These are phyloP conservation scores for Leptoclinus maculatus DNA, from an alignment of 2,797 vertebrate genomes.

Conservation along the genomic window DNA sequence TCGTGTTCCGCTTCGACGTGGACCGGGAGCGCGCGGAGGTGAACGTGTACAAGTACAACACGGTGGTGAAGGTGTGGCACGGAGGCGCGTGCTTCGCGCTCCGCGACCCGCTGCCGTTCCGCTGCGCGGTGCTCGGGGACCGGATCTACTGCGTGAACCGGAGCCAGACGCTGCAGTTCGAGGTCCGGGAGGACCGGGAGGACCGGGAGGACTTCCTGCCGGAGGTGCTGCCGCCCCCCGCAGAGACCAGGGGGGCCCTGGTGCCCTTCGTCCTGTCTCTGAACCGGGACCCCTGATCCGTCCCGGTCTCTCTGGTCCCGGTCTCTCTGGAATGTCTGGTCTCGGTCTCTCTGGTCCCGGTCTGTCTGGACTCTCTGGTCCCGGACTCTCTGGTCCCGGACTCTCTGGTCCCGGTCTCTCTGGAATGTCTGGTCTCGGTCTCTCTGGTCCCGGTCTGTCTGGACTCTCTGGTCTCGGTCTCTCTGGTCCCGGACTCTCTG, in stretches of 20 bases:
- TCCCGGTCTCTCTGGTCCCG: too few relatives aligned
- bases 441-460: too few relatives aligned
- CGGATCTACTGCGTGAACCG: conserved; percentile 92
- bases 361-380: too few relatives aligned
- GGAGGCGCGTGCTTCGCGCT: conserved; percentile 81
- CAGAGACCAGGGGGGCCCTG: conserved; percentile 86
- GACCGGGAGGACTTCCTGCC: conserved; percentile 81
- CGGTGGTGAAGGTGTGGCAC: conserved; percentile 90
- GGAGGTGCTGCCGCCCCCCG: conserved; percentile 82
- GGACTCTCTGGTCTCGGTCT: too few relatives aligned
- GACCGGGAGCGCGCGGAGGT: conserved; percentile 80
- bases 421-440: too few relatives aligned
- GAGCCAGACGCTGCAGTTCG: conserved; percentile 86
- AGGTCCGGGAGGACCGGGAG: conserved; percentile 83
- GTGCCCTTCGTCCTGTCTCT: conserved; percentile 88
- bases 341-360: too few relatives aligned
- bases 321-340: too few relatives aligned
- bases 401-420: too few relatives aligned
- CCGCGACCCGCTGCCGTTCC: conserved; percentile 85
- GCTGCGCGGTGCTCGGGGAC: conserved; percentile 87
- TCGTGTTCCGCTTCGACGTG: conserved; percentile 92
- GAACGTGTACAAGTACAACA: conserved; percentile 90
- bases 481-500: too few relatives aligned
- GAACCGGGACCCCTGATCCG: conserved; percentile 52
- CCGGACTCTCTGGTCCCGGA: too few relatives aligned